Percentiles rank a stretch among this genome's conserved stretches.
Conservation (phyloP, 2,888 invertebrate species). For the Caenorhabditis macrosperma region DNA sequence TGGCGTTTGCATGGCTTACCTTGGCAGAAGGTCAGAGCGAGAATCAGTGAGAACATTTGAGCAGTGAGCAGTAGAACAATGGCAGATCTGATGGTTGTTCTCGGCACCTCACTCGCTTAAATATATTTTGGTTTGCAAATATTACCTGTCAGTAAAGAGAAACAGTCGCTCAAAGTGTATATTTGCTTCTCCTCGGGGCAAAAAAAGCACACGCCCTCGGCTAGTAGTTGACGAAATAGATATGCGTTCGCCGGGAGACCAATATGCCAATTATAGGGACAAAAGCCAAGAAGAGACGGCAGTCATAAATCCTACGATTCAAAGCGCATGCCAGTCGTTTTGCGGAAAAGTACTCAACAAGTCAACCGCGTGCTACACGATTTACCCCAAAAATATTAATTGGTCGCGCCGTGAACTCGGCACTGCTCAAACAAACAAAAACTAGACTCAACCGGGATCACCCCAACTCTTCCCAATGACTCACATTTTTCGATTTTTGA, state of each 20-base stretch:
- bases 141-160: constrained; percentile 60
- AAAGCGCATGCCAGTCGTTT: constrained; percentile 13
- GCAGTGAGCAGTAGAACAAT: constrained; percentile 13
- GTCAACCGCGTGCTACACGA: constrained; percentile 7
- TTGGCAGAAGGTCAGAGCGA: constrained; percentile 30
- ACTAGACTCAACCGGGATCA: constrained; percentile 48
- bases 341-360: constrained; percentile 20
- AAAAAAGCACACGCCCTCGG: constrained; percentile 55
- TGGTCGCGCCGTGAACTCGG: constrained; percentile 55
- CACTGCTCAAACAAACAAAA: constrained; percentile 51
- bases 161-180: constrained; percentile 56
- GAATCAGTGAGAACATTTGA: constrained; percentile 39
- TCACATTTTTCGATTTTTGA: constrained; percentile 27
- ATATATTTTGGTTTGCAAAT: constrained; percentile 56
- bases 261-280: constrained; percentile 52
- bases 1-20: constrained; percentile 12
- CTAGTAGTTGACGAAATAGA: constrained; percentile 56
- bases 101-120: constrained; percentile 42
- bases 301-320: constrained; percentile 49
- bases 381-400: constrained; percentile 46
- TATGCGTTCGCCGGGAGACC: constrained; percentile 30
- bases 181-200: constrained; percentile 51
- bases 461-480: constrained; percentile 21
- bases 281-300: constrained; percentile 23
- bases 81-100: constrained; percentile 47